A percentile compares a stretch with the other conserved stretches of the same genome.
phyloP scores from a whole-genome alignment of 1,140 invertebrate species.

The Pogonomyrmex barbatus region DNA sequence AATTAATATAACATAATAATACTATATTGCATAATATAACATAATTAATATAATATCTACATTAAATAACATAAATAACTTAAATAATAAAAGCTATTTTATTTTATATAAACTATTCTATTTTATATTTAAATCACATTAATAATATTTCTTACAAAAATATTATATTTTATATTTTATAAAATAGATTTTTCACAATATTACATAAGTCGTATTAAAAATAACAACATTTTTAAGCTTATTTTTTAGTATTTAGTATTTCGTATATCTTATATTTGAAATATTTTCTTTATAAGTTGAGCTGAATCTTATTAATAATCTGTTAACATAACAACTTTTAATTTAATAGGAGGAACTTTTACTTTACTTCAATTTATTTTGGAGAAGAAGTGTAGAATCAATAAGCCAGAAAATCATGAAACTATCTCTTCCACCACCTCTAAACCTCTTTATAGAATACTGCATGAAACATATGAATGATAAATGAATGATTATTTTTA shows the following conservation, averaged over 20 bases:
- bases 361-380: background rate
- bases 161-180: background rate
- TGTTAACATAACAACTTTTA: background rate
- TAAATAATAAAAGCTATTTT: background rate
- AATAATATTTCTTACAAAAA: background rate
- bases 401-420: background rate
- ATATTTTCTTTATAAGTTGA: background rate
- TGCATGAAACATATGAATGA: background rate
- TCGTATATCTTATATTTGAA: background rate
- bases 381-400: background rate
- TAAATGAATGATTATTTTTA: constrained; percentile 23
- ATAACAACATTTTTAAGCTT: background rate
- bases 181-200: background rate
- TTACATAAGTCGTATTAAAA: background rate
- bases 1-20: too few species aligned
- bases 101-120: background rate
- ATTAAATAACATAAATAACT: background rate
- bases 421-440: background rate
- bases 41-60: too few species aligned
- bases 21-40: too few species aligned
- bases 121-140: background rate
- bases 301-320: too few species aligned
- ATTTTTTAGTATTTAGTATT: background rate
- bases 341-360: background rate
- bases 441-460: background rate